These are phyloP conservation scores for Thymelicus sylvestris DNA, from an alignment of 2,888 invertebrate genomes.

Conservation along the genomic window DNA sequence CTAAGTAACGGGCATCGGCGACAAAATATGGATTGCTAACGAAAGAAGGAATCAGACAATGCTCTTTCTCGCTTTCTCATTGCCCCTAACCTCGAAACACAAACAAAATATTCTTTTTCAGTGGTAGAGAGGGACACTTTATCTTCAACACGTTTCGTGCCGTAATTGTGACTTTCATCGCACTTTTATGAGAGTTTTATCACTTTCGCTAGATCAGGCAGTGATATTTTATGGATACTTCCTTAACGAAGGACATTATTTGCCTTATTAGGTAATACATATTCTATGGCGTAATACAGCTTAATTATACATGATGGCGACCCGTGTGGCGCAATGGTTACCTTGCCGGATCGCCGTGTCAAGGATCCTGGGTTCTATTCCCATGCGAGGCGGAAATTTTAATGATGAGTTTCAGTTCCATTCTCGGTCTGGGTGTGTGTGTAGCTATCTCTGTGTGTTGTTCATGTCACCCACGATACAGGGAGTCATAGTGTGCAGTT, in stretches of 20 bases:
- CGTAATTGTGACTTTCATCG: constrained; percentile 22
- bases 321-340: no score
- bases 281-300: background rate
- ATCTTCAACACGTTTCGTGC: constrained; percentile 11
- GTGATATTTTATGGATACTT: constrained; percentile 5
- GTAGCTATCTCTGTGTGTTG: no score
- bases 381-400: no score
- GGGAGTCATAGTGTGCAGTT: no score
- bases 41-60: background rate
- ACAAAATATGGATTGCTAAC: background rate
- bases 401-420: no score
- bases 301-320: background rate
- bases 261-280: background rate
- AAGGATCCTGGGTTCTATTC: no score
- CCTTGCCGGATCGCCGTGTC: no score
- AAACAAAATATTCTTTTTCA: background rate
- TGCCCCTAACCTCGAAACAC: background rate
- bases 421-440: no score
- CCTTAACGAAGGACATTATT: background rate
- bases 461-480: no score
- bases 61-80: background rate
- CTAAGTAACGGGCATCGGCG: background rate
- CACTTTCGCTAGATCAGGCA: constrained; percentile 13
- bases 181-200: constrained; percentile 24
- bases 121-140: background rate